phyloP scores from a whole-genome alignment of 2,888 invertebrate species.

The Drosophila paucipuncta region DNA sequence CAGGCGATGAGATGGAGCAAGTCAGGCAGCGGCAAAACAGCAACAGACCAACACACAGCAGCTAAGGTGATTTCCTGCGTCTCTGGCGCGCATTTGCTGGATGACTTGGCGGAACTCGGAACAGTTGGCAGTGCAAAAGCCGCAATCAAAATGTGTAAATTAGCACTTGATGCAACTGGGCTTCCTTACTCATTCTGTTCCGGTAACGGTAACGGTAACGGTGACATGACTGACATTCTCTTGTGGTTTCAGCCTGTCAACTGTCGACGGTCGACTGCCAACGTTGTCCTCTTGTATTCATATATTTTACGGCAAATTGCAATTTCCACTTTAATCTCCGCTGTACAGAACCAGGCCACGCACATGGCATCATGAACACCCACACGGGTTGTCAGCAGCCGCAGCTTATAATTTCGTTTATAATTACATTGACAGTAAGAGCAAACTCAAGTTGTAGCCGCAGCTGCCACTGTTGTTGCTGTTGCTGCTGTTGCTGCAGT shows the following conservation, averaged over 20 bases:
- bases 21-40: slow-evolving; percentile 6
- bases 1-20: slow-evolving; percentile 41
- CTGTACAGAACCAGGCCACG: slow-evolving; percentile 8
- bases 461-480: slow-evolving; percentile 7
- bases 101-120: slow-evolving; percentile 41
- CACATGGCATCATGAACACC: not conserved
- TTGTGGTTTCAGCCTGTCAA: slow-evolving; percentile 40
- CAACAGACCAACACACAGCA: slow-evolving; percentile 3
- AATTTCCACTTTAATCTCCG: slow-evolving; percentile 82
- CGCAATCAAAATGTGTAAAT: slow-evolving; percentile 81
- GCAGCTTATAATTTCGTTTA: slow-evolving; percentile 79
- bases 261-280: slow-evolving; percentile 21
- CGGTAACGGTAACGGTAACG: not conserved
- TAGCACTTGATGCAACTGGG: slow-evolving; percentile 69
- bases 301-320: slow-evolving; percentile 72
- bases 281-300: slow-evolving; percentile 47
- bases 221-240: slow-evolving; percentile 2
- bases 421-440: slow-evolving; percentile 70
- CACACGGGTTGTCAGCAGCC: slow-evolving; percentile 46
- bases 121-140: slow-evolving; percentile 47
- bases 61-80: slow-evolving; percentile 52
- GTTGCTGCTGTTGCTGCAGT: slow-evolving; percentile 3
- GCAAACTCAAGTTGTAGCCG: slow-evolving; percentile 46
- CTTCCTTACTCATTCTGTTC: slow-evolving; percentile 10
- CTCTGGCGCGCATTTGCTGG: slow-evolving; percentile 18